Evolutionary conservation across 1,140 invertebrate species (phyloP), one percentile per base, ranked within the genome.

Genomic region (Maconellicoccus hirsutus): DNA sequence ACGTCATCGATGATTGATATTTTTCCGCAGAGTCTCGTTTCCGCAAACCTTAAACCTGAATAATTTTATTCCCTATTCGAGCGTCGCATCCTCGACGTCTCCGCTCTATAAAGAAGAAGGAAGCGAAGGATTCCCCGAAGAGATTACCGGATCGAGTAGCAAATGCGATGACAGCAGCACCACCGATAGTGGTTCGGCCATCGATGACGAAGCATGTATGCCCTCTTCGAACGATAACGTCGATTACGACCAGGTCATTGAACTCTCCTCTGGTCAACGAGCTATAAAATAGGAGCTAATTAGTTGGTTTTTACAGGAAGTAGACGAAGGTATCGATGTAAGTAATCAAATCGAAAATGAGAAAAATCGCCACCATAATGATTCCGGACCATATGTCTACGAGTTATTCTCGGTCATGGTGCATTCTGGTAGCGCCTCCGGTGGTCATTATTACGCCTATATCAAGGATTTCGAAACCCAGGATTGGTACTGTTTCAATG

Each of bases 341-440:
- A 84, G 78, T 74, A 79, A 79, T 76, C 76, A 80, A 70, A 74
- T 76, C 42, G 79, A 82, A 70, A 81, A 83, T 77, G 79, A 84
- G 75, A 83, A 85, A 75, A 81, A 85, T 78, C 75, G 78, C 74
- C 52, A 75, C 76, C 29, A 76, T 79, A 75, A 76, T 23, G 69
- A 71, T 26, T 82, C 81, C 74, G 91, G 91, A 16, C 89, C 88
- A 0, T 91, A 91, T 78, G 79, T 87, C 12, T 96, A 96, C 79
- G 91, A 96, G 78, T 80, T 96, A 16, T 96, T 93, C 78, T 92
- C 91, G 12, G 93, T 96, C 39, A 94, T 96, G 91, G 91, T 96
- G 70, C 94, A 96, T 80, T 92, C 91, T 33, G 94, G 94, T 7
- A 93, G 89, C 81, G 92, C 93, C 0, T 89, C 89, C 61, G 92